phyloP scores from a whole-genome alignment of 2,888 invertebrate species.

The Andrena dorsata region DNA sequence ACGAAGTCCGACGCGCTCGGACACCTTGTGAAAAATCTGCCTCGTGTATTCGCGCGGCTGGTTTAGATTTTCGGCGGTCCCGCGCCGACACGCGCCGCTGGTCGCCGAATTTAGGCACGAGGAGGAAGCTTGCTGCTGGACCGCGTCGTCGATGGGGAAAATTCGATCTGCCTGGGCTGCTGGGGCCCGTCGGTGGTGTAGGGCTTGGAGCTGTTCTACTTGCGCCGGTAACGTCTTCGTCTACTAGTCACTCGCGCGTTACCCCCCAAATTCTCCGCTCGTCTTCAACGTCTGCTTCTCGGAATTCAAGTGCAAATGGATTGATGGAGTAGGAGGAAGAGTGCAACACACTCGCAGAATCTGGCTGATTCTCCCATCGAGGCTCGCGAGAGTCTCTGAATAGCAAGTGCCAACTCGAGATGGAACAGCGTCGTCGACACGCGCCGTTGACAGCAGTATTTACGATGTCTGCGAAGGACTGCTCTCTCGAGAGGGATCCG shows the following conservation, averaged over 20 bases:
- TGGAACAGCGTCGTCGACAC: constrained; percentile 27
- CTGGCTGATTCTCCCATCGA: neutral
- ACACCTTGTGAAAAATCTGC: constrained; percentile 55
- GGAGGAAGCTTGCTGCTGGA: neutral
- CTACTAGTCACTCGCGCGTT: too few species aligned
- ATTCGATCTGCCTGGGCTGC: neutral
- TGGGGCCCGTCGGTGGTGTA: too few species aligned
- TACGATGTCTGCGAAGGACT: constrained; percentile 7
- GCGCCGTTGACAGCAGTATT: constrained; percentile 29
- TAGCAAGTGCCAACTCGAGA: constrained; percentile 18
- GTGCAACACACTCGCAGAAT: neutral
- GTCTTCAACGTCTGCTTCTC: neutral
- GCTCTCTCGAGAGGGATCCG: neutral
- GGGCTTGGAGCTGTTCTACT: too few species aligned
- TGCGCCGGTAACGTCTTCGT: too few species aligned
- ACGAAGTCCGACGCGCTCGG: constrained; percentile 52
- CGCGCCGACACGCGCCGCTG: neutral
- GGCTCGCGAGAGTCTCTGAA: neutral
- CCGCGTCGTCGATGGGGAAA: neutral
- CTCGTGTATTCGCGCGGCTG: constrained; percentile 23
- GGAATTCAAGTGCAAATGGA: neutral
- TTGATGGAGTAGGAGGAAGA: neutral
- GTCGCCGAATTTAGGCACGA: constrained; percentile 8
- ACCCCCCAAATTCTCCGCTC: neutral
- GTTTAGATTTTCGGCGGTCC: constrained; percentile 25